These are phyloP conservation scores for Troilus luridus DNA, from an alignment of 2,888 invertebrate genomes.

Conservation along the genomic window DNA sequence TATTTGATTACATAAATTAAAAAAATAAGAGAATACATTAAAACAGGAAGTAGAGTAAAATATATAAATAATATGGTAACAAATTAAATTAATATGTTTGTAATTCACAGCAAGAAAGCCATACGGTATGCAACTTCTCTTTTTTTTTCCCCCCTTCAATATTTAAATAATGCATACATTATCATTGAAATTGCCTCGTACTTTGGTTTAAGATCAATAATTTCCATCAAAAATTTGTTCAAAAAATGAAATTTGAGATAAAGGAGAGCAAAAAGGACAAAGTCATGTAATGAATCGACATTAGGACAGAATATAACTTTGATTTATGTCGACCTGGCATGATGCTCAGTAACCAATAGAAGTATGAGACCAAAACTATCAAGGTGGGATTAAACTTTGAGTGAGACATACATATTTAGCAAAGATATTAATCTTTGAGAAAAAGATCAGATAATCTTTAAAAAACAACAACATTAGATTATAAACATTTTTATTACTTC, in stretches of 20 bases:
- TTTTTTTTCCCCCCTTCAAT: neutral
- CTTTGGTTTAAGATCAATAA: neutral
- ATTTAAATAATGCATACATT: neutral
- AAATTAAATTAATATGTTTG: neutral
- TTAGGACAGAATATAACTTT: too few species aligned
- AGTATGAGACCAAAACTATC: neutral
- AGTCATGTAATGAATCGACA: too few species aligned
- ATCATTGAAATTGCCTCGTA: neutral
- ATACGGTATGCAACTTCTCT: neutral
- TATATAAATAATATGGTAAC: conserved; percentile 12
- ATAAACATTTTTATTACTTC: neutral
- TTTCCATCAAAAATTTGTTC: neutral
- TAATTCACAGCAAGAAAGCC: neutral
- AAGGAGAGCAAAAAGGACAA: neutral
- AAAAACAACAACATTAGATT: too few species aligned
- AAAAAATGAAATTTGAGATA: neutral
- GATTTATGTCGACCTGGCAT: neutral
- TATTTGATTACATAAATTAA: neutral
- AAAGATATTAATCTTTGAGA: neutral
- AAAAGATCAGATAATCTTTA: neutral
- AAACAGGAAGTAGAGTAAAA: neutral
- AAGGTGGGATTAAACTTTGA: neutral
- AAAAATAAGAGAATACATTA: neutral
- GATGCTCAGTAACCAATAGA: neutral
- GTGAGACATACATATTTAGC: neutral